Conservation (phyloP, 2,797 vertebrate genomes). For the Trematomus bernacchii region DNA sequence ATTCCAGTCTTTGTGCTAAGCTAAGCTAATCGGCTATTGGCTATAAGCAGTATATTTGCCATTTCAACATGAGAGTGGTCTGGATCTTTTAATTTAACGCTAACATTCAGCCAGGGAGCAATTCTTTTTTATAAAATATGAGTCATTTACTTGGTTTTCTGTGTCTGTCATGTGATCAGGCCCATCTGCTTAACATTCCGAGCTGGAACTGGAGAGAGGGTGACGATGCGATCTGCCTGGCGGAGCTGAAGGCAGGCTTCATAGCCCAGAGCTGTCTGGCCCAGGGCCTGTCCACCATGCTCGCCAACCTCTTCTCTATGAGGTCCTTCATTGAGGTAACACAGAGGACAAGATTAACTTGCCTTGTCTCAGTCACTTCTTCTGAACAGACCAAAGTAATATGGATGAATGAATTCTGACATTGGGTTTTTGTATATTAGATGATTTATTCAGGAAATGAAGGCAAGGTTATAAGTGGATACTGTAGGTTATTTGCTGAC, state of each 20-base stretch:
- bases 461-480: slow-evolving; percentile 54
- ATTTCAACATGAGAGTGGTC: background rate
- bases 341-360: slow-evolving; percentile 58
- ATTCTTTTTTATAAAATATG: slow-evolving; percentile 10
- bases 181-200: slow-evolving; percentile 99
- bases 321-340: slow-evolving; percentile 99
- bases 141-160: slow-evolving; percentile 11
- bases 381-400: slow-evolving; percentile 37
- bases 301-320: slow-evolving; percentile 99
- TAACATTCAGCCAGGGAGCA: background rate
- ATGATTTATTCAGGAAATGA: slow-evolving; percentile 48
- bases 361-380: slow-evolving; percentile 27
- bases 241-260: slow-evolving; percentile 98
- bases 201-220: slow-evolving; percentile 99
- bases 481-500: slow-evolving; percentile 52
- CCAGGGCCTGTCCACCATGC: slow-evolving; percentile 99
- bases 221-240: slow-evolving; percentile 98
- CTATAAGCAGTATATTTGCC: background rate
- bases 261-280: slow-evolving; percentile 99
- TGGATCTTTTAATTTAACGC: background rate
- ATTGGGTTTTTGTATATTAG: slow-evolving; percentile 50
- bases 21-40: background rate
- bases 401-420: slow-evolving; percentile 39
- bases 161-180: slow-evolving; percentile 82
- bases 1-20: slow-evolving; percentile 3